Percentiles rank a stretch among this genome's conserved stretches.
phyloP scores from a whole-genome alignment of 2,888 invertebrate genomes.

The Bursaphelenchus okinawaensis region DNA sequence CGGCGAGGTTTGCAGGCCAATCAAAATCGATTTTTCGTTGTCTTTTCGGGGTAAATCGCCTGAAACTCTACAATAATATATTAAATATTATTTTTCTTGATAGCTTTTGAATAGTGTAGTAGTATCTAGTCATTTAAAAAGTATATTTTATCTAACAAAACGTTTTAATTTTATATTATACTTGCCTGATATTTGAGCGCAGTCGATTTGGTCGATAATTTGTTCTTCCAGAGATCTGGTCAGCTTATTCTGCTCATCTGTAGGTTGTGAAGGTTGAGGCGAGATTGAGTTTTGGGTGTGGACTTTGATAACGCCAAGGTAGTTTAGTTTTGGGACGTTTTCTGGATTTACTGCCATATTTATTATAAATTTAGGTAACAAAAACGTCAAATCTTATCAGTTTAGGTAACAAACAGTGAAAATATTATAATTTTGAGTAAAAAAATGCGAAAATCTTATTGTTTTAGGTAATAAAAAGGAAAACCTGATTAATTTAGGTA shows the following conservation, averaged over 20 bases:
- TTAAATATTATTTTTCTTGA: background rate
- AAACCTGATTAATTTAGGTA: too few species aligned
- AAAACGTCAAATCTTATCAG: too few species aligned
- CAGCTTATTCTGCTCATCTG: background rate
- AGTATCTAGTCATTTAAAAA: too few species aligned
- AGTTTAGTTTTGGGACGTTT: conserved; percentile 4
- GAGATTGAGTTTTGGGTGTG: background rate
- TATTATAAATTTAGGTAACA: too few species aligned
- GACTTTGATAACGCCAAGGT: conserved; percentile 16
- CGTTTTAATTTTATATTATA: background rate
- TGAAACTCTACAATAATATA: background rate
- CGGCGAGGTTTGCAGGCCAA: conserved; percentile 27
- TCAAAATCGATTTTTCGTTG: conserved; percentile 4
- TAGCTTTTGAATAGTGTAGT: background rate
- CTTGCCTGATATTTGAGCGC: conserved; percentile 19
- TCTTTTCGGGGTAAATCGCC: conserved; percentile 10
- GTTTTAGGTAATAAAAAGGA: too few species aligned
- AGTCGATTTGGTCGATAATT: conserved; percentile 28
- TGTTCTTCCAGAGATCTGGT: conserved; percentile 27
- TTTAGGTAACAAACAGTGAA: too few species aligned
- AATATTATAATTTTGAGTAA: too few species aligned
- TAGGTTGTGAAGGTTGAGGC: background rate
- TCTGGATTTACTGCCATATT: too few species aligned
- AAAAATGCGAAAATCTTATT: too few species aligned
- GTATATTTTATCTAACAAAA: background rate